Percentiles rank a stretch among this genome's conserved stretches.
phyloP scores from a whole-genome alignment of 2,888 invertebrate genomes.

The Dynastes grantii region DNA sequence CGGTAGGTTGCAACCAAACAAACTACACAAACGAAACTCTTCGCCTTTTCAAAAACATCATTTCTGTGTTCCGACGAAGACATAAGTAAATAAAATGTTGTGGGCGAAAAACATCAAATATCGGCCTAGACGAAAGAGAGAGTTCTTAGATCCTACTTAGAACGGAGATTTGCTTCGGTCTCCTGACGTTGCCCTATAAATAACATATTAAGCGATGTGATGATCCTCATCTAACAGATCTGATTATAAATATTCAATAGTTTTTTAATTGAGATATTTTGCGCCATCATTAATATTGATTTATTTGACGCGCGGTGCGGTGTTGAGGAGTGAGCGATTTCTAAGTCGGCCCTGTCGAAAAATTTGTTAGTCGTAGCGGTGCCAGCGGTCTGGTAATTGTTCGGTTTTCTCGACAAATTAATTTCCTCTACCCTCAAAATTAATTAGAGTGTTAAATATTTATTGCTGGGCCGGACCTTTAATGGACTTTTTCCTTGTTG shows the following conservation, averaged over 20 bases:
- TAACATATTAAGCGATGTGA: slow-evolving; percentile 51
- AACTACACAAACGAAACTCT: not conserved
- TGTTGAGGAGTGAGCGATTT: slow-evolving; percentile 32
- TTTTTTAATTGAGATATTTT: slow-evolving; percentile 57
- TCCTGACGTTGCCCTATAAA: slow-evolving; percentile 55
- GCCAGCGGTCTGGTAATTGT: slow-evolving; percentile 28
- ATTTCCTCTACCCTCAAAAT: slow-evolving; percentile 32
- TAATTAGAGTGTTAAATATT: slow-evolving; percentile 43
- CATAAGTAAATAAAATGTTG: too few relatives aligned
- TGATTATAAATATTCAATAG: slow-evolving; percentile 58
- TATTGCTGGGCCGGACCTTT: slow-evolving; percentile 25
- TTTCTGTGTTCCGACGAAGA: slow-evolving; percentile 39
- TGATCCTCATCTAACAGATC: slow-evolving; percentile 50
- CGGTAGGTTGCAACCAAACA: too few relatives aligned
- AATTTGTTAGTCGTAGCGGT: slow-evolving; percentile 27
- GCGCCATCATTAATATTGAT: slow-evolving; percentile 60
- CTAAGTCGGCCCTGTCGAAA: slow-evolving; percentile 16
- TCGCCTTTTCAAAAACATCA: not conserved
- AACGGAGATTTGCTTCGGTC: slow-evolving; percentile 47
- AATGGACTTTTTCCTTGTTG: slow-evolving; percentile 31
- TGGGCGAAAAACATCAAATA: too few relatives aligned
- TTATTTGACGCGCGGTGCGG: slow-evolving; percentile 54
- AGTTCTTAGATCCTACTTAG: slow-evolving; percentile 54
- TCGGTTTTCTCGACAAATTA: slow-evolving; percentile 38
- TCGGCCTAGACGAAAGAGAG: slow-evolving; percentile 5